Base-by-base conservation (phyloP, 1,140 invertebrate genomes). In the Phortica variegata region DNA sequence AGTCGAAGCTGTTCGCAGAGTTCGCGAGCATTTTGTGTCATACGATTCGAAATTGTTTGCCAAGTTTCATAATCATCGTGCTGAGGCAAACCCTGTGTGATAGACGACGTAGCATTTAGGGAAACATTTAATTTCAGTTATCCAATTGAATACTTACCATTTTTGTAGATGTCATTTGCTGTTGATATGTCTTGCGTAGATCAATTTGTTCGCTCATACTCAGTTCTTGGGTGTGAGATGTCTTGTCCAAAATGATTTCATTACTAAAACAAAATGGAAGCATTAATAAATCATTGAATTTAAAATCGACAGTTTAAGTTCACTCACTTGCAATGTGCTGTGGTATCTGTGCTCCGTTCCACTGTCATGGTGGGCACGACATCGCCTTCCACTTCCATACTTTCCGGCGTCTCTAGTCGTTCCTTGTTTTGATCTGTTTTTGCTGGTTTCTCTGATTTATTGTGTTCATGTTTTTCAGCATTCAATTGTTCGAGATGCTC, bases 1-100 rank as follows among this genome's bases (percentile, higher is more conserved):
- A 99, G 80, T 40, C 96, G 79, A 20, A 99, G 79, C 66, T 97
- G 89, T 77, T 99, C 95, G 56, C 93, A 95, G 6, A 99, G 79
- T 51, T 97, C 90, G 44, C 93, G 85, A 1, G 96, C 87, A 56
- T 73, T 76, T 33, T 74, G 61, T 0, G 65, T 47, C 74, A 76
- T 76, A 15, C 70, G 60, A 58, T 61, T 72, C 3, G 69, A 75
- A 23, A 76, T 62, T 13, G 54, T 49, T 31, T 74, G 62, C 74
- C 74, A 76, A 31, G 49, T 66, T 36, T 76, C 74, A 39, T 73
- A 72, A 29, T 76, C 69, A 29, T 73, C 63, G 41, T 61, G 62
- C 29, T 59, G 49, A 3, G 74, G 69, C 12, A 71, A 42, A 26
- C 17, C 6, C 48, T 51, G 31, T n/a, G n/a, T 21, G 20, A n/a